phyloP scores from a whole-genome alignment of 2,797 vertebrate species.

The Malurus splendens region DNA sequence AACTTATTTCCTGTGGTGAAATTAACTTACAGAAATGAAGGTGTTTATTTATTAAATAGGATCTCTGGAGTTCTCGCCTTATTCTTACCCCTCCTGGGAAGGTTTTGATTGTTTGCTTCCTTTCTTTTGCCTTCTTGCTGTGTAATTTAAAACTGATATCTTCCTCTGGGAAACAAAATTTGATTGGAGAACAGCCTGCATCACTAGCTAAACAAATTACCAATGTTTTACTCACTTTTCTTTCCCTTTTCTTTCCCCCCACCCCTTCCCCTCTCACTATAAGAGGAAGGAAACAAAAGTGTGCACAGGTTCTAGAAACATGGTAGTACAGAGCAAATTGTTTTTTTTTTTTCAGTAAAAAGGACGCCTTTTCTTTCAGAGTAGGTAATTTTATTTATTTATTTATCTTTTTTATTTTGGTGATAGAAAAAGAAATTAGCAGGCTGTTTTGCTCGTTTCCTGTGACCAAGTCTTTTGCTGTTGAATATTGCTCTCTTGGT shows the following conservation, averaged over 20 bases:
- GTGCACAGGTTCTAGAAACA: constrained; percentile 3
- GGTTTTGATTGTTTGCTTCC: constrained; percentile 75
- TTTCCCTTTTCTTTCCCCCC: constrained; percentile 10
- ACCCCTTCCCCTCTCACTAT: neutral
- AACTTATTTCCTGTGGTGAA: constrained; percentile 79
- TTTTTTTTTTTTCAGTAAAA: neutral
- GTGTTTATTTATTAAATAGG: constrained; percentile 83
- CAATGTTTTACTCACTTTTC: constrained; percentile 68
- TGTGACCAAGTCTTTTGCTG: neutral
- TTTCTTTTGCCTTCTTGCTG: constrained; percentile 70
- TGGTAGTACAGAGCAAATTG: neutral
- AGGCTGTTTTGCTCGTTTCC: neutral
- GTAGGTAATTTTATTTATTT: neutral
- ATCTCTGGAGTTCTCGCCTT: constrained; percentile 67
- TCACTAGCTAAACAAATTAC: constrained; percentile 77
- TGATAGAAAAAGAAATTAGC: neutral
- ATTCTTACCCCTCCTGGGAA: constrained; percentile 71
- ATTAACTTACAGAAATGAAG: constrained; percentile 82
- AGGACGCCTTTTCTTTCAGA: neutral
- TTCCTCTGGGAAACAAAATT: constrained; percentile 78
- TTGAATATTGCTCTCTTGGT: neutral
- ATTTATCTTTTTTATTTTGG: too few species aligned
- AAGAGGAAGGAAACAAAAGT: neutral
- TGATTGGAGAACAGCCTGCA: constrained; percentile 73
- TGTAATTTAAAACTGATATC: constrained; percentile 74